phyloP scores from a whole-genome alignment of 2,888 invertebrate genomes.

The Trypoxylon attenuatum region DNA sequence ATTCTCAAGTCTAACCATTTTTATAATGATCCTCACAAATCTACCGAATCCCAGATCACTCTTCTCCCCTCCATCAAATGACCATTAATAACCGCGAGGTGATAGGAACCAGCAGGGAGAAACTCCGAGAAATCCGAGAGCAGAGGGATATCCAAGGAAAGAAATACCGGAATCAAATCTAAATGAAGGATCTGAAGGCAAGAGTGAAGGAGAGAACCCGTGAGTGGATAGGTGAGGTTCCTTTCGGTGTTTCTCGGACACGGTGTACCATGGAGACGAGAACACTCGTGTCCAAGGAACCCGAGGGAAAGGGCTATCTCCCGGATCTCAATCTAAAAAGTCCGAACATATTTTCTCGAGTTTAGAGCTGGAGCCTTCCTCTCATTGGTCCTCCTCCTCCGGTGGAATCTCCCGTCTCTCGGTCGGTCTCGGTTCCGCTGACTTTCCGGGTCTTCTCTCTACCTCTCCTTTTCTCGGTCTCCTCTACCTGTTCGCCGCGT shows the following conservation, averaged over 20 bases:
- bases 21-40: no score
- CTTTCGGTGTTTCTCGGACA: slow-evolving; percentile 47
- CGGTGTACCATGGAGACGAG: slow-evolving; percentile 14
- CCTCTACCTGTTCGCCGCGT: slow-evolving; percentile 65
- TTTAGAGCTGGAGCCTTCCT: slow-evolving; percentile 56
- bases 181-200: slow-evolving; percentile 52
- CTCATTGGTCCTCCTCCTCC: slow-evolving; percentile 48
- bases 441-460: slow-evolving; percentile 18
- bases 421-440: slow-evolving; percentile 21
- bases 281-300: slow-evolving; percentile 2
- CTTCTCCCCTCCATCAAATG: neutral
- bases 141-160: slow-evolving; percentile 2
- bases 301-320: slow-evolving; percentile 46
- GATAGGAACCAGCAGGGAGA: slow-evolving; percentile 25
- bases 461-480: slow-evolving; percentile 46
- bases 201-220: slow-evolving; percentile 16
- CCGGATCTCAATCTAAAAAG: slow-evolving; percentile 57
- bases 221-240: slow-evolving; percentile 25
- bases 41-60: no score
- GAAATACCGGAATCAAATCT: slow-evolving; percentile 51
- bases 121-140: neutral
- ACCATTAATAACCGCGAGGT: slow-evolving; percentile 8
- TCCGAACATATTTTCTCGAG: slow-evolving; percentile 65
- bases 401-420: slow-evolving; percentile 49
- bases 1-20: no score